Evolutionary conservation across 1,140 invertebrate genomes (phyloP).

Genomic region (Dreissena polymorpha): DNA sequence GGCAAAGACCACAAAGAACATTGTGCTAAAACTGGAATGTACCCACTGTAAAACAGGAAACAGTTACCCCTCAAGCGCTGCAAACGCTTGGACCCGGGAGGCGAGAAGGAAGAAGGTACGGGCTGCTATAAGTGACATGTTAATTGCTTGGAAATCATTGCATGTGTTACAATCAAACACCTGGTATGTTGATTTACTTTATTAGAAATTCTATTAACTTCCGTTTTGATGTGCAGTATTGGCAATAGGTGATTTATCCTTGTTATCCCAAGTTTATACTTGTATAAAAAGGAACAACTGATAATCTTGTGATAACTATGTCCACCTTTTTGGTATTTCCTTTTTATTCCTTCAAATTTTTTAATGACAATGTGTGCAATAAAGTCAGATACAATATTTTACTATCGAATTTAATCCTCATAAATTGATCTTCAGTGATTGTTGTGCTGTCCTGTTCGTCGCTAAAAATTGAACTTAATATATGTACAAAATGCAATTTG

Average conservation of each 20-base stretch:
- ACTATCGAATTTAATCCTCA: too few relatives aligned
- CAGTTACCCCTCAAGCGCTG: slow-evolving; percentile 98
- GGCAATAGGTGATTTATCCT: not conserved
- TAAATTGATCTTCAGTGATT: too few relatives aligned
- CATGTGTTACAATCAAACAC: not conserved
- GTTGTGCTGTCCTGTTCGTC: too few relatives aligned
- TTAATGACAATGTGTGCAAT: too few relatives aligned
- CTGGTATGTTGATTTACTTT: not conserved
- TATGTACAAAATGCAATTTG: too few relatives aligned
- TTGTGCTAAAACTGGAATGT: slow-evolving; percentile 99
- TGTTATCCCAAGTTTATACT: not conserved
- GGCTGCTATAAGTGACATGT: not conserved
- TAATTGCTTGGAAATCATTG: not conserved
- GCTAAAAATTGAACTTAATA: too few relatives aligned
- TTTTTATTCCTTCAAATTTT: too few relatives aligned
- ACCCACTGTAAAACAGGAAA: slow-evolving; percentile 98
- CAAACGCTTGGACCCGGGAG: slow-evolving; percentile 99
- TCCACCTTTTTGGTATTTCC: not conserved
- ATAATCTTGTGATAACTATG: not conserved
- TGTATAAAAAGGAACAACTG: too few relatives aligned
- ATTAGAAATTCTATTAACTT: not conserved
- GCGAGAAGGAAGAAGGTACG: slow-evolving; percentile 91
- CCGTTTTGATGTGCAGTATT: not conserved
- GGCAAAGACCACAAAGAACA: slow-evolving; percentile 99
- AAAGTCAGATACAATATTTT: too few relatives aligned